These are phyloP conservation scores for Charaxes varanes DNA, from an alignment of 1,140 invertebrate species.

Conservation along the genomic window DNA sequence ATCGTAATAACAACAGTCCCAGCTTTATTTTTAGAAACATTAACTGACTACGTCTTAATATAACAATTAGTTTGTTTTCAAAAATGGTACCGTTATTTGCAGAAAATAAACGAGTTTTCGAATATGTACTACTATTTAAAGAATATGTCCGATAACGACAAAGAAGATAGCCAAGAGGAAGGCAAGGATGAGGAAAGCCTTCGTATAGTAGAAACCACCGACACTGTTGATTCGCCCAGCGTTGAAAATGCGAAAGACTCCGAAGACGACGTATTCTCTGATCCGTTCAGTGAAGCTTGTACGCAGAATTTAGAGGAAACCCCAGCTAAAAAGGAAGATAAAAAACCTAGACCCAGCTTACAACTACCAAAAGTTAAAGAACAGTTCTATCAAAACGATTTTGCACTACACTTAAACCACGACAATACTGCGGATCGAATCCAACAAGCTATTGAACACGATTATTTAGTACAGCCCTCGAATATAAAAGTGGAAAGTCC, in stretches of 20 bases:
- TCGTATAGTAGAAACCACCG: conserved; percentile 47
- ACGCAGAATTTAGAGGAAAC: conserved; percentile 64
- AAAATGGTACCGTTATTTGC: conserved; percentile 7
- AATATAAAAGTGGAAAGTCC: conserved; percentile 75
- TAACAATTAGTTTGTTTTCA: neutral
- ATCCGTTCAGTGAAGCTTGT: conserved; percentile 70
- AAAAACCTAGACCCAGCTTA: conserved; percentile 44
- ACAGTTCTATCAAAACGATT: conserved; percentile 66
- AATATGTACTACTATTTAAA: conserved; percentile 90
- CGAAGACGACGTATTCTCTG: conserved; percentile 26
- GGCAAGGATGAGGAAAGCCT: conserved; percentile 37
- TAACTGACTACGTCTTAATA: conserved; percentile 1
- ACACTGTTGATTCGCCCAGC: conserved; percentile 49
- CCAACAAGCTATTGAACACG: conserved; percentile 72
- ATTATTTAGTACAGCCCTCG: conserved; percentile 76
- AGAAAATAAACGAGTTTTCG: conserved; percentile 85
- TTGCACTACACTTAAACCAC: conserved; percentile 24
- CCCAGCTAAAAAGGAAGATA: conserved; percentile 34
- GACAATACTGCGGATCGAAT: conserved; percentile 51
- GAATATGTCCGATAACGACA: conserved; percentile 79
- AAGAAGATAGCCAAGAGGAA: conserved; percentile 49
- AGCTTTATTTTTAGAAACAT: too few species aligned
- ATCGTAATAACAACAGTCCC: too few species aligned
- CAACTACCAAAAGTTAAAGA: conserved; percentile 56
- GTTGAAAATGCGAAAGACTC: conserved; percentile 18